Evolutionary conservation across 2,888 invertebrate species (phyloP).

Genomic region (Drosophila macrospina): DNA sequence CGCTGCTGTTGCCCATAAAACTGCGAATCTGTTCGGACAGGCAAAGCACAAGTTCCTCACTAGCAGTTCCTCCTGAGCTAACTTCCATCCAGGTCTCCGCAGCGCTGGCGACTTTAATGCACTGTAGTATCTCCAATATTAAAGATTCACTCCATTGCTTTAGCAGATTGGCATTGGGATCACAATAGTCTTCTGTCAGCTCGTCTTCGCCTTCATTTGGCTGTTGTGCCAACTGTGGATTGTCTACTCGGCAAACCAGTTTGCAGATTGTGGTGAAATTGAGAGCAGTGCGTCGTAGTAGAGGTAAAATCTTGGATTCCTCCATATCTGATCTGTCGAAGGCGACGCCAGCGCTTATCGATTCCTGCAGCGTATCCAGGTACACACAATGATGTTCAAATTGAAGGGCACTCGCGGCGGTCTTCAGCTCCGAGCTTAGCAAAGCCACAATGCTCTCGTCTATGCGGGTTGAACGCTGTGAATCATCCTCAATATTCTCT

Average conservation of each 20-base stretch:
- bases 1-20: conserved; percentile 72
- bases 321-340: conserved; percentile 54
- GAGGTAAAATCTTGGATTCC: conserved; percentile 41
- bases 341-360: conserved; percentile 51
- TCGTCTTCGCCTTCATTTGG: conserved; percentile 73
- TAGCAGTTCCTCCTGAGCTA: conserved; percentile 48
- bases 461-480: conserved; percentile 63
- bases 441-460: conserved; percentile 68
- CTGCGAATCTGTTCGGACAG: conserved; percentile 72
- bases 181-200: conserved; percentile 81
- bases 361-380: conserved; percentile 70
- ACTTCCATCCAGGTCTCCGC: conserved; percentile 72
- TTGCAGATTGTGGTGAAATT: conserved; percentile 79
- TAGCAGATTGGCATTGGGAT: conserved; percentile 79
- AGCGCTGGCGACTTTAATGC: conserved; percentile 71
- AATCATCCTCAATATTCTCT: conserved; percentile 74
- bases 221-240: conserved; percentile 16
- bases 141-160: conserved; percentile 81
- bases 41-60: conserved; percentile 66
- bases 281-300: conserved; percentile 71
- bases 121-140: conserved; percentile 69
- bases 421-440: conserved; percentile 48
- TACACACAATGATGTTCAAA: conserved; percentile 71
- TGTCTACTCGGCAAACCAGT: conserved; percentile 73
- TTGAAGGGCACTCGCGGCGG: conserved; percentile 28